Percentiles rank a stretch among this genome's conserved stretches.
phyloP scores from a whole-genome alignment of 2,888 invertebrate species.

The Brassicogethes aeneus region DNA sequence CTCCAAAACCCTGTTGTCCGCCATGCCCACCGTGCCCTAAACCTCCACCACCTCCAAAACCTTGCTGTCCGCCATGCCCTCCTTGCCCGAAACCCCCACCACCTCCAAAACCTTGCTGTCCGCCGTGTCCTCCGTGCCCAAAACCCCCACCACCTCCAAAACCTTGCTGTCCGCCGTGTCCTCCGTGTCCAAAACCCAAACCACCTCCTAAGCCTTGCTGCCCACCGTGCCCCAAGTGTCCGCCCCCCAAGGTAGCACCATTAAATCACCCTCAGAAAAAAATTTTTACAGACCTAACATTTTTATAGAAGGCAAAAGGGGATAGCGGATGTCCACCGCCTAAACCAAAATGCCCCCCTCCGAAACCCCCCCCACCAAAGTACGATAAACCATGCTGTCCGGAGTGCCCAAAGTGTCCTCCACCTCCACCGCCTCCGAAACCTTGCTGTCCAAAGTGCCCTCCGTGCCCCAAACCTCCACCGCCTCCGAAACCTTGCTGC shows the following conservation, averaged over 20 bases:
- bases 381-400: background rate
- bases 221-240: background rate
- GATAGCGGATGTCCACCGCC: background rate
- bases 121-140: background rate
- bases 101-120: background rate
- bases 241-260: background rate
- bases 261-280: background rate
- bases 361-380: no score
- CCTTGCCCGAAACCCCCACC: conserved; percentile 3
- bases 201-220: conserved; percentile 2
- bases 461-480: background rate
- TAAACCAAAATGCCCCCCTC: background rate
- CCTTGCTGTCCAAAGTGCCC: background rate
- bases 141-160: background rate
- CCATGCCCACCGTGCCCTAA: conserved; percentile 11
- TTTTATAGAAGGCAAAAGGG: no score
- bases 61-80: conserved; percentile 5
- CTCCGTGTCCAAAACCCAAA: conserved; percentile 1
- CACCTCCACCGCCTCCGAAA: background rate
- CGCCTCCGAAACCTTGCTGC: background rate
- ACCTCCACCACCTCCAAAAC: conserved; percentile 8
- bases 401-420: background rate
- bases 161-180: background rate
- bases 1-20: background rate
- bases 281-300: background rate